Evolutionary conservation across 1,140 invertebrate species (phyloP).

Genomic region (Ruditapes philippinarum): DNA sequence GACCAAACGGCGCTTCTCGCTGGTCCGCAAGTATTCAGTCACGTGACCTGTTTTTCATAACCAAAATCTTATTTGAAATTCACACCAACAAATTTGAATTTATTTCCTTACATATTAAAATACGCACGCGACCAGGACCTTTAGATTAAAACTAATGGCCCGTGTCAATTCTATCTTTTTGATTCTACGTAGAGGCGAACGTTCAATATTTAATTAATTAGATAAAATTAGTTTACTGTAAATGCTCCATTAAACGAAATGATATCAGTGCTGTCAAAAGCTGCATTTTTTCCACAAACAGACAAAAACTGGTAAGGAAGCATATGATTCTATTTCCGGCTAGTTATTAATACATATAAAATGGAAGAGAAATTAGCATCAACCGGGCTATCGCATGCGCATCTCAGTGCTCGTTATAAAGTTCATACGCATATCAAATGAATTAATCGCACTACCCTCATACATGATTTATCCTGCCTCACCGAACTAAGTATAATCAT

Average conservation of each 20-base stretch:
- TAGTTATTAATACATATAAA: conserved; percentile 48
- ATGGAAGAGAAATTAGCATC: conserved; percentile 46
- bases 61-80: conserved; percentile 52
- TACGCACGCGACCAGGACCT: conserved; percentile 43
- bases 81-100: conserved; percentile 42
- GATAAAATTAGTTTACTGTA: conserved; percentile 35
- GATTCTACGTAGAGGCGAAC: background rate
- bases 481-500: too few species aligned
- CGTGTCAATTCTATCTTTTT: conserved; percentile 28
- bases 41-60: conserved; percentile 50
- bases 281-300: background rate
- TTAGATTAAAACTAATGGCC: conserved; percentile 38
- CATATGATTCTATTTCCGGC: conserved; percentile 55
- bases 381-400: background rate
- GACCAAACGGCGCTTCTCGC: background rate
- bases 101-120: conserved; percentile 61
- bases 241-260: conserved; percentile 21
- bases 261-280: background rate
- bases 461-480: too few species aligned
- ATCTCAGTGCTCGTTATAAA: background rate
- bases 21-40: background rate
- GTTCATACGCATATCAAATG: background rate
- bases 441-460: background rate
- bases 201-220: conserved; percentile 60
- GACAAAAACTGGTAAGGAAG: background rate